Evolutionary conservation across 2,888 invertebrate genomes (phyloP), one percentile per base, ranked within the genome.

Genomic region (Strigamia maritima): DNA sequence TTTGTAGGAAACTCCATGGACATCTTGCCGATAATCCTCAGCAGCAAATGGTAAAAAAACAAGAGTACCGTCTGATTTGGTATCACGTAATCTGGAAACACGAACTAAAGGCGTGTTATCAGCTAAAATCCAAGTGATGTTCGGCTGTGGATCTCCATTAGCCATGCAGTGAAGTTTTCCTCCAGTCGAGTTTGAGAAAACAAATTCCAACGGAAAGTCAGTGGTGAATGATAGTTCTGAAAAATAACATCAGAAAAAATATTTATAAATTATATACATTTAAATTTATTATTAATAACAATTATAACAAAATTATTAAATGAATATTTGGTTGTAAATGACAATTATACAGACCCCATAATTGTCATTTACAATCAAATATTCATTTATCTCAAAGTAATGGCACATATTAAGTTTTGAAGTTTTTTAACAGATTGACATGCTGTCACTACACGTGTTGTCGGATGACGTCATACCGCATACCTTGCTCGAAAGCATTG

Each of bases 111-210:
- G 82, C 49, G 83, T 83, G 4, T 83, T 83, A 75, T 83, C 84
- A n/a, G 81, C 81, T 74, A 81, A 81, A 38, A 83, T 81, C 84
- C 84, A 85, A 60, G 82, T 81, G 49, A 84, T 82, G 24, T 82
- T 76, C 1, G 85, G 84, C 16, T 79, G 78, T 6, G 85, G 84
- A n/a, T 82, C 82, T 0, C 85, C 85, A 19, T 82, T 82, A 16
- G 84, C 84, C 14, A 81, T 79, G 79, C 85, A 85, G 38, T 83
- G 83, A 14, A 84, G 80, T 16, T 82, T 80, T 1, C 83, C 83
- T 0, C 85, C 84, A 28, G 84, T 84, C 10, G 83, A 82, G 81
- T 84, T 84, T 77, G 84, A 83, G 78, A 85, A 84, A 79, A 84
- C 83, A 40, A 38, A 75, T 14, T 40, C 40, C 40, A 40, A n/a